phyloP scores from a whole-genome alignment of 2,888 invertebrate species.

The Entomobrya proxima region DNA sequence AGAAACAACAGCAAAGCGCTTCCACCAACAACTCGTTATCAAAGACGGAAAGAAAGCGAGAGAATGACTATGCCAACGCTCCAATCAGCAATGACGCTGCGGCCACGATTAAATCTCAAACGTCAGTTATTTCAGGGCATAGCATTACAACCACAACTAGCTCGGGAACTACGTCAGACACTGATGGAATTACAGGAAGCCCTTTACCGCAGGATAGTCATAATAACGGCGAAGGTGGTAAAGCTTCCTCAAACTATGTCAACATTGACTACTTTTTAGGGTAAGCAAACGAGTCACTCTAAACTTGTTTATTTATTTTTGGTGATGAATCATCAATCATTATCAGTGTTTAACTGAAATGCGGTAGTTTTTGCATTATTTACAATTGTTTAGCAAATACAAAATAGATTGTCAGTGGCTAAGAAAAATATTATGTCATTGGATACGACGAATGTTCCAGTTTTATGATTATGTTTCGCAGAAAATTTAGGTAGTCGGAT shows the following conservation, averaged over 20 bases:
- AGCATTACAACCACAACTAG: constrained; percentile 75
- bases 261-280: constrained; percentile 94
- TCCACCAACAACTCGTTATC: constrained; percentile 69
- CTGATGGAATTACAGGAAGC: constrained; percentile 75
- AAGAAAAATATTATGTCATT: background rate
- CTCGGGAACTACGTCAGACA: constrained; percentile 76
- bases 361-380: too few species aligned
- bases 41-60: constrained; percentile 64
- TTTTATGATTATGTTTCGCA: too few species aligned
- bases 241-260: constrained; percentile 87
- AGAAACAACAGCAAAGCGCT: constrained; percentile 31
- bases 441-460: too few species aligned
- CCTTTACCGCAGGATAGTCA: constrained; percentile 74
- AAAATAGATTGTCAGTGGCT: background rate
- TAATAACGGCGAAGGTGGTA: constrained; percentile 68
- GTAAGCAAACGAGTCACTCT: constrained; percentile 79
- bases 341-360: background rate
- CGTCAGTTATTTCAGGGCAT: constrained; percentile 75
- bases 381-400: too few species aligned
- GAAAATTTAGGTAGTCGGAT: too few species aligned
- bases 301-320: constrained; percentile 18
- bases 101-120: constrained; percentile 75
- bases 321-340: background rate
- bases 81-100: constrained; percentile 67
- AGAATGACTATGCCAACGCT: constrained; percentile 65